Base-by-base conservation (phyloP, 2,888 invertebrate genomes). In the Graphium colonna region DNA sequence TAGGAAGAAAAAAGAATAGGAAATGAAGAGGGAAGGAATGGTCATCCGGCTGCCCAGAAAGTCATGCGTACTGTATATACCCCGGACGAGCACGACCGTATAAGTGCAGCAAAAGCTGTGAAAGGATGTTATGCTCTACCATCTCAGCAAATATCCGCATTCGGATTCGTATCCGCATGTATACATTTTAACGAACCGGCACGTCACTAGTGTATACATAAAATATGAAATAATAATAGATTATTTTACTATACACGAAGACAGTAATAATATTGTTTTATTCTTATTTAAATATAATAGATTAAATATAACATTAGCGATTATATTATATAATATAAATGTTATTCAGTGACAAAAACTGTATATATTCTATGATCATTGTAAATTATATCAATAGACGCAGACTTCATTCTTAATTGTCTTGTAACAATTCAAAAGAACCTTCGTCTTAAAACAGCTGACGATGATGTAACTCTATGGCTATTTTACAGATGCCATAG, bases 371-470 rank as follows among this genome's bases (percentile, higher is more conserved):
- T 52, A 41, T 33, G 51, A 10, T 16, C 16, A 17, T 21, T n/a
- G 26, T 31, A 12, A 31, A 3, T 18, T 16, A 33, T 39, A 33
- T 33, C 1, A 33, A 12, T 49, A 13, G 18, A 9, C 10, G 18
- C 31, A 33, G 16, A 28, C 31, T 33, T 33, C 18, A 10, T 42
- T 36, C 21, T 52, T 42, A 47, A 47, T 52, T 47, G 42, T 41
- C 5, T 13, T 21, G 33, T 26, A 33, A 5, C 16, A 13, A 45
- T n/a, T 8, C n/a, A n/a, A n/a, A n/a, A n/a, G n/a, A n/a, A n/a
- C n/a, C n/a, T n/a, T 17, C 41, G 3, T 5, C 17, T 13, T 10
- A 31, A 18, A 18, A 18, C 40, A 45, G 17, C 4, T 46, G 45
- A n/a, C 12, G 15, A 46, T 52, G 41, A 52, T 46, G 44, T 51